These are phyloP conservation scores for Plutella xylostella DNA, from an alignment of 2,888 invertebrate genomes.

Conservation along the genomic window DNA sequence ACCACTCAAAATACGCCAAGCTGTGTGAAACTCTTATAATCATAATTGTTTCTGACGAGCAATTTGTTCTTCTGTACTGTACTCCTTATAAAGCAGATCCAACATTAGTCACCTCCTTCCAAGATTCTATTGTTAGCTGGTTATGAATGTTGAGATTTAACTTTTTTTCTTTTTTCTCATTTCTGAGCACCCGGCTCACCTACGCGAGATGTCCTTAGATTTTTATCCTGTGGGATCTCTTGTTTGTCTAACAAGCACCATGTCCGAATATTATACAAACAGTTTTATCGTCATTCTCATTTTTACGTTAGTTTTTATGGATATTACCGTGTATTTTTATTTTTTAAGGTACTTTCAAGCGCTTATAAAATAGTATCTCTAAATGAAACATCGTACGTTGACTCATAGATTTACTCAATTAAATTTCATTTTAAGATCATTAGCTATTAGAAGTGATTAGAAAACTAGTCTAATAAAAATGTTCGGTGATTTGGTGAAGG, in stretches of 20 bases:
- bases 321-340: slow-evolving; percentile 18
- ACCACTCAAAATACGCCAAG: too few species aligned
- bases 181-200: slow-evolving; percentile 41
- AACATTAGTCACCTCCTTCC: slow-evolving; percentile 42
- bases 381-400: too few species aligned
- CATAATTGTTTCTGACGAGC: slow-evolving; percentile 29
- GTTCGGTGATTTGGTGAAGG: too few species aligned
- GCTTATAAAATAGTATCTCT: too few species aligned
- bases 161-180: background rate
- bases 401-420: too few species aligned
- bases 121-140: slow-evolving; percentile 2
- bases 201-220: slow-evolving; percentile 55
- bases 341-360: too few species aligned
- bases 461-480: too few species aligned
- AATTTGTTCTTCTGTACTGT: slow-evolving; percentile 33
- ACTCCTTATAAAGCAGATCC: slow-evolving; percentile 23
- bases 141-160: background rate
- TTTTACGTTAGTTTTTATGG: slow-evolving; percentile 27
- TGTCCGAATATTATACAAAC: slow-evolving; percentile 64
- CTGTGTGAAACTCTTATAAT: background rate
- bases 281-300: slow-evolving; percentile 41
- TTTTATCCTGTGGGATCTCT: slow-evolving; percentile 60
- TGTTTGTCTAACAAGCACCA: slow-evolving; percentile 68
- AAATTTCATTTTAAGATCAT: too few species aligned
- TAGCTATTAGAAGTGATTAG: too few species aligned